phyloP scores from a whole-genome alignment of 2,888 invertebrate species.

The Meteorus colon region DNA sequence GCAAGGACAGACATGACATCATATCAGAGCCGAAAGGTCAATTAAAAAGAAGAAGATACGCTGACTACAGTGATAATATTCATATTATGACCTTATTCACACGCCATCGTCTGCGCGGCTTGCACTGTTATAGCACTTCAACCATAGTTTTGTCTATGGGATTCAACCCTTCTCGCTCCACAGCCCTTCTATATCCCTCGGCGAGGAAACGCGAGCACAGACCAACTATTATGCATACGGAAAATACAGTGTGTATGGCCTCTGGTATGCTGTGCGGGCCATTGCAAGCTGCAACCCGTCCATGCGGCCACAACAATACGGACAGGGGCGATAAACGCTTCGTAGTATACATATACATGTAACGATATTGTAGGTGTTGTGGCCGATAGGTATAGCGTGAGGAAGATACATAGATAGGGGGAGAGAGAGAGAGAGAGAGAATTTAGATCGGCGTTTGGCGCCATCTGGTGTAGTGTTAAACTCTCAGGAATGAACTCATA shows the following conservation, averaged over 20 bases:
- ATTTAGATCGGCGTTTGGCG: not conserved
- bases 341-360: not conserved
- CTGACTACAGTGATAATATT: conserved; percentile 46
- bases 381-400: not conserved
- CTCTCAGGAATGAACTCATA: not conserved
- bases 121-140: conserved; percentile 34
- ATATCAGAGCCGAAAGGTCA: conserved; percentile 49
- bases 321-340: not conserved
- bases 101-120: conserved; percentile 45
- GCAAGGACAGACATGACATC: conserved; percentile 16
- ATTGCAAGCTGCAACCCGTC: not conserved
- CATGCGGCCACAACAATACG: not conserved
- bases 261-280: not conserved
- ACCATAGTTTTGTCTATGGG: not conserved
- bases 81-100: conserved; percentile 56
- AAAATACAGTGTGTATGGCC: not conserved
- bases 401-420: not conserved
- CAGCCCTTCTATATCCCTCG: not conserved
- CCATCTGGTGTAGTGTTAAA: not conserved
- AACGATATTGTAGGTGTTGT: not conserved
- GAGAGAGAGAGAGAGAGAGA: not conserved
- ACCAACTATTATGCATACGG: not conserved
- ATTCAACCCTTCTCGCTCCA: not conserved
- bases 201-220: not conserved
- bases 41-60: conserved; percentile 45